These are phyloP conservation scores for Luscinia luscinia DNA, from an alignment of 2,797 vertebrate genomes.

Conservation along the genomic window DNA sequence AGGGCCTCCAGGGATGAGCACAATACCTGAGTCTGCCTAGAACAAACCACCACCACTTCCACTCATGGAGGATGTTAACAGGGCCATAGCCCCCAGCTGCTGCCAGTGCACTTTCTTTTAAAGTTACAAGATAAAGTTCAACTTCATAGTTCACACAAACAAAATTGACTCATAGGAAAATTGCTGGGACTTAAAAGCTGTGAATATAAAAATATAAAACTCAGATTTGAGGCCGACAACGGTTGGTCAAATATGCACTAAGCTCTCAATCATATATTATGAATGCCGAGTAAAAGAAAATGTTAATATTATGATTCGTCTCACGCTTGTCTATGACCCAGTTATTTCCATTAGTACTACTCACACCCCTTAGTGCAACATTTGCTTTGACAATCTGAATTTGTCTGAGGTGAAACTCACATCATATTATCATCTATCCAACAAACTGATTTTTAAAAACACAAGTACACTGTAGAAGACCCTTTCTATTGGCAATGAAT, in stretches of 20 bases:
- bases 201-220: background rate
- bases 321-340: slow-evolving; percentile 31
- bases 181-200: background rate
- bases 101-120: background rate
- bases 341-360: slow-evolving; percentile 38
- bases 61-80: background rate
- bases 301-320: slow-evolving; percentile 18
- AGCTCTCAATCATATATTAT: background rate
- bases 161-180: background rate
- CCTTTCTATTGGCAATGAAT: background rate
- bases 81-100: background rate
- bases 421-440: slow-evolving; percentile 1
- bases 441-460: background rate
- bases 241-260: background rate
- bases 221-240: background rate
- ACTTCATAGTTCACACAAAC: background rate
- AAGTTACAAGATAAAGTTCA: background rate
- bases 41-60: background rate
- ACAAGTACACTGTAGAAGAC: background rate
- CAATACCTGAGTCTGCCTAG: background rate
- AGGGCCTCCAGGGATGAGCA: background rate
- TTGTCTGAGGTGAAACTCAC: slow-evolving; percentile 58
- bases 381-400: slow-evolving; percentile 72
- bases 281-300: background rate
- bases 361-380: slow-evolving; percentile 43